Evolutionary conservation across 2,888 invertebrate species (phyloP).

Genomic region (Drosophila mettleri): DNA sequence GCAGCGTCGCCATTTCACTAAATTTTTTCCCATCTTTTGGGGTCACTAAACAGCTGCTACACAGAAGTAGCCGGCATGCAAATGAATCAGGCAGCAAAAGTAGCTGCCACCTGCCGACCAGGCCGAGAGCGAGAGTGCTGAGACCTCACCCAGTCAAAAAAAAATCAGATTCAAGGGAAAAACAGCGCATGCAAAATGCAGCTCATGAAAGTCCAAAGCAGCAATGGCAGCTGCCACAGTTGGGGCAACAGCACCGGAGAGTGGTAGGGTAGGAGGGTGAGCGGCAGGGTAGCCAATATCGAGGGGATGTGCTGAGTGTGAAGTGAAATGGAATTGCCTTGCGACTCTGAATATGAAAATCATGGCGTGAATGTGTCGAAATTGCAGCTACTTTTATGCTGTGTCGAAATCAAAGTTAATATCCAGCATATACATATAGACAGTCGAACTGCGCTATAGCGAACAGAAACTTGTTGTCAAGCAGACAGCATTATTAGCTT

Average conservation of each 20-base stretch:
- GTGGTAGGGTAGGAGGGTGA: neutral
- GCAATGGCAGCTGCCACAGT: slow-evolving; percentile 14
- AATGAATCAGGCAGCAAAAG: slow-evolving; percentile 58
- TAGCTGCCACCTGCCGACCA: slow-evolving; percentile 41
- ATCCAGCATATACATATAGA: neutral
- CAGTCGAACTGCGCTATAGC: neutral
- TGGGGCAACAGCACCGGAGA: neutral
- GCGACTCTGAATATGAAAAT: slow-evolving; percentile 18
- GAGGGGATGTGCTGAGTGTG: slow-evolving; percentile 10
- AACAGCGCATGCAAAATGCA: slow-evolving; percentile 55
- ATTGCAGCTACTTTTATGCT: slow-evolving; percentile 4
- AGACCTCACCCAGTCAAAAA: slow-evolving; percentile 34
- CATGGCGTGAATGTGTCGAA: slow-evolving; percentile 19
- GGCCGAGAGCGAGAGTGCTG: slow-evolving; percentile 38
- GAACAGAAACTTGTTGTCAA: neutral
- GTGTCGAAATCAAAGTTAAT: neutral
- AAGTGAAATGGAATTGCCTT: slow-evolving; percentile 30
- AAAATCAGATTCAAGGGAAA: slow-evolving; percentile 47
- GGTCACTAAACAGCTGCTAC: slow-evolving; percentile 68
- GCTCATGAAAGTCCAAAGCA: slow-evolving; percentile 50
- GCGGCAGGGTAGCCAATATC: slow-evolving; percentile 34
- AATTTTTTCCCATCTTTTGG: slow-evolving; percentile 49
- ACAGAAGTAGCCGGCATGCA: slow-evolving; percentile 48
- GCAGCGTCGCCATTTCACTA: slow-evolving; percentile 30
- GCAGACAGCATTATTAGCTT: slow-evolving; percentile 1